Evolutionary conservation across 2,888 invertebrate genomes (phyloP), one percentile per base, ranked within the genome.

Genomic region (Germaria angustata): DNA sequence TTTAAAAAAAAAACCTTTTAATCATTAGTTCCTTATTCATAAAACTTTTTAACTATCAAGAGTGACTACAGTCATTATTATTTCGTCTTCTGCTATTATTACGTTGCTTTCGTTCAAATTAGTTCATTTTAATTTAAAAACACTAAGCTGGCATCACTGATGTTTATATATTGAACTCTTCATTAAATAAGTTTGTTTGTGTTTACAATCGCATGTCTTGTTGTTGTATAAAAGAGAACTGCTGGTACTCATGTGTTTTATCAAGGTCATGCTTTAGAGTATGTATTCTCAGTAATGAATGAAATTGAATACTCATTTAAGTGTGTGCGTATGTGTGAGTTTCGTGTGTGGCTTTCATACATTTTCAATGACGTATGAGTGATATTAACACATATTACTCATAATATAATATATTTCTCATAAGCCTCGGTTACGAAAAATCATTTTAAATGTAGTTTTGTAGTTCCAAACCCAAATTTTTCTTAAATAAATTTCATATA

Each of bases 401-500:
- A n/a, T n/a, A n/a, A n/a, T n/a, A 15, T n/a, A 1, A 0, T 41
- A 2, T 5, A 7, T 46, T 46, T 20, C 20, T 46, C 46, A 46
- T 46, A 46, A 17, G 46, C 15, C 1, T 5, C 41, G 11, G 11
- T n/a, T n/a, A n/a, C n/a, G n/a, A n/a, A n/a, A n/a, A n/a, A n/a
- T n/a, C n/a, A n/a, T n/a, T n/a, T n/a, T n/a, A n/a, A n/a, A n/a
- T n/a, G n/a, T n/a, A n/a, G n/a, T n/a, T n/a, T n/a, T n/a, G n/a
- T n/a, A n/a, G 6, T 28, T 36, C 44, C 39, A 68, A 68, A 39
- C 13, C 46, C 5, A 6, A 55, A 46, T 59, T 61, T 63, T 49
- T 53, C n/a, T 53, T 68, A 79, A 71, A 59, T 72, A 59, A 53
- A 61, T 61, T 66, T 51, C 9, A 68, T 28, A 49, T 41, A 61